These are phyloP conservation scores for Gallinago nigripennis DNA, from an alignment of 2,797 vertebrate genomes.

Conservation along the genomic window DNA sequence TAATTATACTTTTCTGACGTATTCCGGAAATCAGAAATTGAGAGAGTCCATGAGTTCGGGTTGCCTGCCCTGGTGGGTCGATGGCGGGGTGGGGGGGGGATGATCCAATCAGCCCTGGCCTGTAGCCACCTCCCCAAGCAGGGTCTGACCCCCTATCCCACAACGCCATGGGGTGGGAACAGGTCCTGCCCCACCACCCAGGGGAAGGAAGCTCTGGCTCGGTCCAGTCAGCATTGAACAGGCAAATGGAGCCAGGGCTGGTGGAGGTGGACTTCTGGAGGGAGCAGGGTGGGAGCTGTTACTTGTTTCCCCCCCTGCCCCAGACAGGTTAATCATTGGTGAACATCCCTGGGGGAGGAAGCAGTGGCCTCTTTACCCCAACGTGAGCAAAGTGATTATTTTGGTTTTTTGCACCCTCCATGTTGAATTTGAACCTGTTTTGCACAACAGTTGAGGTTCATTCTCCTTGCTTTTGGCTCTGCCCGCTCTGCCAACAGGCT, in stretches of 20 bases:
- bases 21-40: background rate
- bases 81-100: background rate
- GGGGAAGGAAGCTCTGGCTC: background rate
- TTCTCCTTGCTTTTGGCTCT: background rate
- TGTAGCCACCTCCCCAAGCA: rapidly evolving
- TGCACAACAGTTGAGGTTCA: rapidly evolving
- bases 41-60: background rate
- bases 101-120: background rate
- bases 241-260: rapidly evolving
- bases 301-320: no score
- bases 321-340: background rate
- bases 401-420: background rate
- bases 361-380: rapidly evolving
- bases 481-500: background rate
- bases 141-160: background rate
- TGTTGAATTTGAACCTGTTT: background rate
- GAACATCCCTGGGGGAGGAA: background rate
- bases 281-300: background rate
- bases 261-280: background rate
- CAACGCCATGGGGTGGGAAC: rapidly evolving
- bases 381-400: rapidly evolving
- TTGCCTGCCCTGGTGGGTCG: rapidly evolving
- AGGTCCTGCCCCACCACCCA: rapidly evolving
- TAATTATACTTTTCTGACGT: conserved; percentile 50
- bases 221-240: rapidly evolving